These are phyloP conservation scores for Scomberomorus guttatus DNA, from an alignment of 2,797 vertebrate genomes.

Conservation along the genomic window DNA sequence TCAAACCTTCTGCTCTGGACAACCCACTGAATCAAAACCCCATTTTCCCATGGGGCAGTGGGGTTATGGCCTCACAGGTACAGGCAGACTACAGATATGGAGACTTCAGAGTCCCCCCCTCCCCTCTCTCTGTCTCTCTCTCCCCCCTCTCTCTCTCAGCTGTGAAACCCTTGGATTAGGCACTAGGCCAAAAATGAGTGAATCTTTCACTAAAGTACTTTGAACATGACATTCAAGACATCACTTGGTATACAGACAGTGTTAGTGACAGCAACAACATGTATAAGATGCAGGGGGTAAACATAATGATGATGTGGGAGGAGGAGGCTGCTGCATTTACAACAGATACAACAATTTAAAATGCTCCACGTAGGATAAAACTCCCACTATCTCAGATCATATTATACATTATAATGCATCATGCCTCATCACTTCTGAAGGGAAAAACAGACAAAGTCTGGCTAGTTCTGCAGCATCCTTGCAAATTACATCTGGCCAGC, in stretches of 20 bases:
- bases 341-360: constrained; percentile 52
- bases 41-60: constrained; percentile 66
- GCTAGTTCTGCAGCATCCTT: constrained; percentile 35
- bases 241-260: constrained; percentile 25
- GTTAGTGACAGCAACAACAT: constrained; percentile 14
- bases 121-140: background rate
- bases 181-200: background rate
- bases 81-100: constrained; percentile 46
- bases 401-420: constrained; percentile 60
- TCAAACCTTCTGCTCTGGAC: constrained; percentile 37
- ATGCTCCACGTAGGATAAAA: constrained; percentile 35
- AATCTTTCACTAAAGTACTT: constrained; percentile 39
- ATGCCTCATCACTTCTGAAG: constrained; percentile 61
- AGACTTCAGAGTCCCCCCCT: constrained; percentile 32
- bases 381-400: constrained; percentile 57
- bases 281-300: constrained; percentile 33
- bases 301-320: constrained; percentile 60
- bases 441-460: constrained; percentile 43
- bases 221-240: constrained; percentile 53
- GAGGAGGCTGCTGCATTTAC: constrained; percentile 27
- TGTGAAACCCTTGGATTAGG: constrained; percentile 45
- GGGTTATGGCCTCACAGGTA: constrained; percentile 55
- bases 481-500: constrained; percentile 62
- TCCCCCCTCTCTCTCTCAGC: constrained; percentile 3
- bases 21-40: constrained; percentile 61